Evolutionary conservation across 2,888 invertebrate genomes (phyloP), one percentile per base, ranked within the genome.

Genomic region (Tachystola acroxantha): DNA sequence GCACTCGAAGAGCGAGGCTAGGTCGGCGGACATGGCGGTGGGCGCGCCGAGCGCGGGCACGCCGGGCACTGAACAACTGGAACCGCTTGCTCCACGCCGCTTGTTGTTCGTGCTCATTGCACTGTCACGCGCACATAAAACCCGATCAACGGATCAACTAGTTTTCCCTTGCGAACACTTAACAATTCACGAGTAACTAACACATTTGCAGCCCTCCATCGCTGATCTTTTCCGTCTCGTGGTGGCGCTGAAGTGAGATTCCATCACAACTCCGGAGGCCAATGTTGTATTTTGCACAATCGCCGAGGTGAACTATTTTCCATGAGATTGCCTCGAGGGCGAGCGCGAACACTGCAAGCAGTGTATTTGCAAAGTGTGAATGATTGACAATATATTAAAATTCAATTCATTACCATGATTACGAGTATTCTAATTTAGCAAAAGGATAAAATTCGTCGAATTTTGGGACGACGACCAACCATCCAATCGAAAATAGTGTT

Each of bases 1-100:
- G 78, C 97, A 97, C 78, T 97, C 97, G 74, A 97, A 97, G 34
- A 97, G 88, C 45, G 96, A 95, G 47, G 96, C 96, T 64, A 97
- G 87, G 79, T 97, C 96, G 60, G 95, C 93, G 34, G 95, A 93
- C 84, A 94, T 91, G 64, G 90, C 90, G 50, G 90, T 89, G 16
- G 91, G 88, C 38, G 90, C 89, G 65, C 87, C 85, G 50, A 89
- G 84, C 42, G 88, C 76, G 43, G 89, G 82, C 66, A 85, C 81
- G 50, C 85, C 84, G 42, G 76, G 66, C 64, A 85, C 81, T 60
- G 86, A 69, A 80, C 86, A 86, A 85, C 84, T 85, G 78, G 87
- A 77, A 77, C 86, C 66, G 75, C 84, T 86, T 67, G 84, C 77
- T 81, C 87, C 88, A 57, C 87, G 86, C 71, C 86, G 77, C 64